Percentiles rank a stretch among this genome's conserved stretches.
These are phyloP conservation scores for Elgaria multicarinata DNA, from an alignment of 2,113 vertebrate genomes.

Conservation along the genomic window DNA sequence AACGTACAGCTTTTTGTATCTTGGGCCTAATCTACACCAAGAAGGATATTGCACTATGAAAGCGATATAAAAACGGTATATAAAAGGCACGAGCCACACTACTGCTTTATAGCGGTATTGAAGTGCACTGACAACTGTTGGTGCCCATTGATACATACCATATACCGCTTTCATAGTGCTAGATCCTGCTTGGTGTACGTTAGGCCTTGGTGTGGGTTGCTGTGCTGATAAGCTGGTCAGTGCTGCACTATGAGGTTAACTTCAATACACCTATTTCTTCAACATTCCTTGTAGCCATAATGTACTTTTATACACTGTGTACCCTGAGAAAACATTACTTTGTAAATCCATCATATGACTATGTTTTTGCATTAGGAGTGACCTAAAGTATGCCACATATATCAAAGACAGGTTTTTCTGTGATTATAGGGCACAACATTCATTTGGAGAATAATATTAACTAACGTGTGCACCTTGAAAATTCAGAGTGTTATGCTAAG, in stretches of 20 bases:
- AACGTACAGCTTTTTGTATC: background rate
- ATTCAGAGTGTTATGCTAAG: conserved; percentile 16
- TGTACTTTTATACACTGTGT: background rate
- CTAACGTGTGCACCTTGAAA: conserved; percentile 48
- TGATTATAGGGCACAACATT: conserved; percentile 49
- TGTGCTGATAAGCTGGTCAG: background rate
- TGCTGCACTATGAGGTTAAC: background rate
- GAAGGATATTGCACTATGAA: too few relatives aligned
- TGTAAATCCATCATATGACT: background rate
- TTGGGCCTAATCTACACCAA: too few relatives aligned
- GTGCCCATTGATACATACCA: too few relatives aligned
- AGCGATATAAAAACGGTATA: too few relatives aligned
- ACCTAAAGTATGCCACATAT: conserved; percentile 49
- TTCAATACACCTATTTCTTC: background rate
- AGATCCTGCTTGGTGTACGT: too few relatives aligned
- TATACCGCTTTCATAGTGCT: too few relatives aligned
- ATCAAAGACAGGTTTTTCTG: conserved; percentile 52
- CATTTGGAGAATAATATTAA: conserved; percentile 56
- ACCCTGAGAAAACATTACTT: background rate
- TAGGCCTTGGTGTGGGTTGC: background rate
- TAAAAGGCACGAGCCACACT: too few relatives aligned
- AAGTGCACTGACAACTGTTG: too few relatives aligned
- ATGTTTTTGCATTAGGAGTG: conserved; percentile 17
- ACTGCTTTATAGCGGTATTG: too few relatives aligned
- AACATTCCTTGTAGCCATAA: background rate